Base-by-base conservation (phyloP, 2,113 vertebrate species). In the Ameiurus melas region DNA sequence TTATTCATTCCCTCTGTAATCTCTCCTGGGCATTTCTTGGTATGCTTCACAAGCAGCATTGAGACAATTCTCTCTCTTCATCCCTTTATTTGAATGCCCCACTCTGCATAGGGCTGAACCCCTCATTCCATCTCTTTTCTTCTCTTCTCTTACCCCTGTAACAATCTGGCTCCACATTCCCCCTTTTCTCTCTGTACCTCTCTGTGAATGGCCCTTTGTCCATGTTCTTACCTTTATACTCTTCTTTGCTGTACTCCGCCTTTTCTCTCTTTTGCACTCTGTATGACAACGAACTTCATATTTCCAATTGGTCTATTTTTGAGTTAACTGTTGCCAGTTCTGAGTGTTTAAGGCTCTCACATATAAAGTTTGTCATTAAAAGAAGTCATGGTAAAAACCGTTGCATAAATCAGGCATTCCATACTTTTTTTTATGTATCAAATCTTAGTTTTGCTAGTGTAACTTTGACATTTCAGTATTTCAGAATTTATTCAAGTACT, bases 91-190 rank as follows among this genome's bases (percentile, higher is more conserved):
- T 75, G 71, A 75, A 75, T 75, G 20, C 20, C 36, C 71, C 71
- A 43, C 71, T 75, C 71, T 75, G 19, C 71, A 75, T 75, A 75
- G 36, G 20, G 71, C 71, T 75, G 36, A 75, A 75, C 20, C 71
- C 71, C 9, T 75, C 71, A 75, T 75, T 75, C 20, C 19, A 43
- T 75, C 19, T 75, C 36, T 75, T 75, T 75, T 75, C 71, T 75
- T 75, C 36, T 39, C 71, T 73, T 39, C 71, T 75, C 9, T 12
- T 75, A 43, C 36, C 71, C 36, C 36, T 75, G 22, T 43, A 75
- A 19, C 19, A 75, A 25, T 43, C 70, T 39, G 19, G 70, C 36
- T 73, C 33, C 19, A 73, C 17, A 39, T 73, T 73, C 33, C 70
- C 33, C 19, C 70, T 39, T 73, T 39, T 73, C 19, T 73, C 36